Conservation (phyloP, 2,888 invertebrate species). For the Diarsia dahlii region DNA sequence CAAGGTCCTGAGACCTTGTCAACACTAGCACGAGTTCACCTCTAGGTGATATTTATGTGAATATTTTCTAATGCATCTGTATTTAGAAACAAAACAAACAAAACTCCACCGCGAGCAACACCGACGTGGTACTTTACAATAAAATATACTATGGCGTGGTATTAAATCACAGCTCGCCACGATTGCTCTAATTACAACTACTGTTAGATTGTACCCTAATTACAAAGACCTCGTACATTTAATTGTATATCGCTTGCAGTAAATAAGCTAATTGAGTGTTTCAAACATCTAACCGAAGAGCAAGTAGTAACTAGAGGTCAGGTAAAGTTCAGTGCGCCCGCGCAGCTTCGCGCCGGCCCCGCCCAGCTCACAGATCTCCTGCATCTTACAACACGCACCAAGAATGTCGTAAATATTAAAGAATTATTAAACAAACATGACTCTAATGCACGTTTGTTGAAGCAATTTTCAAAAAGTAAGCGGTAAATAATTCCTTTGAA, state of each 20-base stretch:
- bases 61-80: slow-evolving; percentile 34
- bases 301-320: slow-evolving; percentile 75
- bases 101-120: not conserved
- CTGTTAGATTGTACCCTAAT: slow-evolving; percentile 31
- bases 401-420: slow-evolving; percentile 67
- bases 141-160: not conserved
- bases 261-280: slow-evolving; percentile 68
- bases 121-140: not conserved
- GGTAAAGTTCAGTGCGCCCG: slow-evolving; percentile 78
- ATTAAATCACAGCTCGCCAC: slow-evolving; percentile 17
- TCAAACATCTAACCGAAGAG: slow-evolving; percentile 66
- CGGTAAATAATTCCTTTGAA: slow-evolving; percentile 12
- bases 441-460: slow-evolving; percentile 24
- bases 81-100: slow-evolving; percentile 19
- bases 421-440: slow-evolving; percentile 57
- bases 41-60: slow-evolving; percentile 33
- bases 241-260: slow-evolving; percentile 55
- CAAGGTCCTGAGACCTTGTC: slow-evolving; percentile 63
- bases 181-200: slow-evolving; percentile 23
- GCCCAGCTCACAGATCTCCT: slow-evolving; percentile 67
- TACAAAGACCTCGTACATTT: slow-evolving; percentile 18
- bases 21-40: slow-evolving; percentile 44
- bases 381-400: slow-evolving; percentile 69
- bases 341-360: slow-evolving; percentile 58
- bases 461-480: slow-evolving; percentile 37